Conservation (phyloP, 2,888 invertebrate genomes). For the Dolichopus griseipennis region DNA sequence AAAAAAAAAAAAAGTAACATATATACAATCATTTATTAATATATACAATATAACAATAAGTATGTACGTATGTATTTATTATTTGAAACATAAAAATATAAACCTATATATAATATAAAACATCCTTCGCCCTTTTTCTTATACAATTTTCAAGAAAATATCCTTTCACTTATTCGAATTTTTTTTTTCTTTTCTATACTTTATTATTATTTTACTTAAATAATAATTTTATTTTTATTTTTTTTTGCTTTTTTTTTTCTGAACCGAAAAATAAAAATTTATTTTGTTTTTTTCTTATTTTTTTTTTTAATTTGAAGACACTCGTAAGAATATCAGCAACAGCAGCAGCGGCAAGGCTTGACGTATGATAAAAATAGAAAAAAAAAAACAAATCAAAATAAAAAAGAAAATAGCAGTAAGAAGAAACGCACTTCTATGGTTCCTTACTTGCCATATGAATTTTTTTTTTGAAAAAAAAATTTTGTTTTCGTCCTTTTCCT, state of each 20-base stretch:
- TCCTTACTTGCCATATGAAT: background rate
- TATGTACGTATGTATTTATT: background rate
- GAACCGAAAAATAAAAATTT: background rate
- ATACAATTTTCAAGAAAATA: background rate
- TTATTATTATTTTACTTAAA: background rate
- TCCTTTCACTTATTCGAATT: background rate
- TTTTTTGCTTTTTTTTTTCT: background rate
- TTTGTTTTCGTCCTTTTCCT: background rate
- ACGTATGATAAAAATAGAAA: background rate
- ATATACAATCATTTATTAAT: no score
- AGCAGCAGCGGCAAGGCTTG: background rate
- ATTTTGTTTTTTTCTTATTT: background rate
- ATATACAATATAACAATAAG: no score
- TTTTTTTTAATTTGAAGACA: slow-evolving; percentile 1
- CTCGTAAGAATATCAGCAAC: background rate
- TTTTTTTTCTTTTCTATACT: background rate
- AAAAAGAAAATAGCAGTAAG: background rate
- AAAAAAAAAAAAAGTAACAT: no score
- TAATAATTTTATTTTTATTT: background rate
- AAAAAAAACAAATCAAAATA: background rate
- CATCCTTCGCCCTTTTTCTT: background rate
- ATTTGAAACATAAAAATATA: background rate
- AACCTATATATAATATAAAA: background rate
- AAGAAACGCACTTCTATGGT: slow-evolving; percentile 4
- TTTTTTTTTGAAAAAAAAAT: background rate